phyloP scores from a whole-genome alignment of 2,113 vertebrate genomes.

The Protomyctophum bolini region DNA sequence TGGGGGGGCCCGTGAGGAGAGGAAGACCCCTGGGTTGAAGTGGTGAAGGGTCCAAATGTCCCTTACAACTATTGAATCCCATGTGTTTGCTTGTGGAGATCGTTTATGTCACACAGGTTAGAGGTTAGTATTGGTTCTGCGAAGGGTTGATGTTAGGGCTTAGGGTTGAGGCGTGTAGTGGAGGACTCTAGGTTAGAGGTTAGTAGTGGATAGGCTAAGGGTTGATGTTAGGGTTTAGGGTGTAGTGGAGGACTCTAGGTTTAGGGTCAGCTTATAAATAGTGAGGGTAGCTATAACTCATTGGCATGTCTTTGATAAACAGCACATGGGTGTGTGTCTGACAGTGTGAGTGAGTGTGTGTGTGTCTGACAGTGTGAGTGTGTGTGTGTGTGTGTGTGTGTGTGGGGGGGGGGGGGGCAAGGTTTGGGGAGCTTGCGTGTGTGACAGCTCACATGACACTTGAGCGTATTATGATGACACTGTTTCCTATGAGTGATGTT shows the following conservation, averaged over 20 bases:
- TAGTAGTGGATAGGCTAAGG: constrained; percentile 7
- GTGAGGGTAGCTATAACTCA: too few species aligned
- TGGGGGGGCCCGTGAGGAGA: too few species aligned
- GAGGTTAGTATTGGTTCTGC: constrained; percentile 12
- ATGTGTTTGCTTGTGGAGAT: constrained; percentile 12
- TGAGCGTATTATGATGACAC: constrained; percentile 61
- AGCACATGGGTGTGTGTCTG: not conserved
- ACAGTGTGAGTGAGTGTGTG: not conserved
- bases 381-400: not conserved
- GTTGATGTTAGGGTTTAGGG: constrained; percentile 20
- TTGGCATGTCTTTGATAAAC: too few species aligned
- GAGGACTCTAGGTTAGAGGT: constrained; percentile 2
- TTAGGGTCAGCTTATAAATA: too few species aligned
- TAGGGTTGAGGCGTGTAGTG: not conserved
- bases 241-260: too few species aligned
- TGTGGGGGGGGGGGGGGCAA: constrained; percentile 7
- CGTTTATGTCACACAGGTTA: constrained; percentile 24
- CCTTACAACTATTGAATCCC: too few species aligned
- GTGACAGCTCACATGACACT: constrained; percentile 52
- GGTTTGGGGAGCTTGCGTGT: constrained; percentile 32
- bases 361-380: not conserved
- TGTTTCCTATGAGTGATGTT: constrained; percentile 70
- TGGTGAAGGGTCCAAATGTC: too few species aligned
- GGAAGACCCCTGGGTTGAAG: too few species aligned
- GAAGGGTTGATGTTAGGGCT: constrained; percentile 24